phyloP scores from a whole-genome alignment of 2,113 vertebrate species.

The Rhinoptilus africanus region DNA sequence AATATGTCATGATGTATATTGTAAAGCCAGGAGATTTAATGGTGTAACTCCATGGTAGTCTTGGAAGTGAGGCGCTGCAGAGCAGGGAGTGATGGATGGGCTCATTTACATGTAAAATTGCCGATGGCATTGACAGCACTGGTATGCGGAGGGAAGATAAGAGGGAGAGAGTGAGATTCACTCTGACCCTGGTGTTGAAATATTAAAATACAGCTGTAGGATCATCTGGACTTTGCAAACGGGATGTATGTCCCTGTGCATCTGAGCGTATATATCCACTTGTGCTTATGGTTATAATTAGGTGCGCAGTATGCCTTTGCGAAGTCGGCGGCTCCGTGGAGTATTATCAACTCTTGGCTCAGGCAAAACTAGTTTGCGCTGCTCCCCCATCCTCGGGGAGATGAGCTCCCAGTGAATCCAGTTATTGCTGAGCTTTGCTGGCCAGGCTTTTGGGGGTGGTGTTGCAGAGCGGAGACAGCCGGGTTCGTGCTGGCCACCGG shows the following conservation, averaged over 20 bases:
- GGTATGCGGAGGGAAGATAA: slow-evolving; percentile 75
- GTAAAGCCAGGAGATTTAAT: slow-evolving; percentile 81
- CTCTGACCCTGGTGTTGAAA: slow-evolving; percentile 71
- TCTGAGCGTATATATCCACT: neutral
- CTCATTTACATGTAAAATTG: slow-evolving; percentile 85
- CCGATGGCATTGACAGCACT: slow-evolving; percentile 77
- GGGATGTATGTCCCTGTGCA: neutral
- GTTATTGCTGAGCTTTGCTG: neutral
- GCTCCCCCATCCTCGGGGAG: neutral
- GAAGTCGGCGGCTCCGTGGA: rapidly evolving
- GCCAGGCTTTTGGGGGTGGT: neutral
- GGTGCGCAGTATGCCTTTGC: rapidly evolving
- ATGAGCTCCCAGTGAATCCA: neutral
- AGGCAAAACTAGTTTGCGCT: neutral
- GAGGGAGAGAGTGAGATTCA: slow-evolving; percentile 65
- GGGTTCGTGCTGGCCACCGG: rapidly evolving
- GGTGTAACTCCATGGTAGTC: slow-evolving; percentile 74
- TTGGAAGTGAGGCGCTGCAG: slow-evolving; percentile 73
- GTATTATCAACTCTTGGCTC: neutral
- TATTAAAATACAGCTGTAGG: slow-evolving; percentile 72
- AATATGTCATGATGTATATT: slow-evolving; percentile 84
- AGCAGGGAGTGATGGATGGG: slow-evolving; percentile 79
- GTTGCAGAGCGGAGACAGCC: neutral
- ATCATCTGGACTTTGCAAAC: slow-evolving; percentile 62
- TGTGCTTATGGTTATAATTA: neutral